Base-by-base conservation (phyloP, 1,140 invertebrate genomes). In the Brachionus calyciflorus region DNA sequence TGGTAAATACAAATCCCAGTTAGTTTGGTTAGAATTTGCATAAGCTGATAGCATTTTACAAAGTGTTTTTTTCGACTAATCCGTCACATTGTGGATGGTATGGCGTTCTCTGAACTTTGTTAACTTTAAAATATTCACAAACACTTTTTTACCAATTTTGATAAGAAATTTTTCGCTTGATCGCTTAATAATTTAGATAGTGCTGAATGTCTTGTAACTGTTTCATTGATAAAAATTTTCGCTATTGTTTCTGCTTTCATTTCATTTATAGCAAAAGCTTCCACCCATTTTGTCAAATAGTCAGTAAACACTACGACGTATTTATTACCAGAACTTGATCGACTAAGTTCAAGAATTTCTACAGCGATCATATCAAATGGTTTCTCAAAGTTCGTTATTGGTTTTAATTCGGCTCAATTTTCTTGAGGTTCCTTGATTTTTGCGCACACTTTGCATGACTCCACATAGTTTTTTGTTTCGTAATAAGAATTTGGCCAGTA, bases 71-170 rank as follows among this genome's bases (percentile, higher is more conserved):
- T 40, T 82, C 79, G 2, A 81, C 79, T 44, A 81, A 44, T 5
- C 83, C 82, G 55, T 84, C 82, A 0, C 79, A 77, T 41, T 79
- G 78, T 5, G 83, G 82, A 70, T 82, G 78, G 55, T 82, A 83
- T 1, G 81, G 76, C 4, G 78, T 79, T 6, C 81, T 83, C 14
- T 77, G 41, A 10, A 68, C 30, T 37, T 78, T 76, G 21, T 79
- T 70, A 28, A 77, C 78, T 40, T 41, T 24, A 30, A 63, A 63
- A 30, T 63, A 33, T 63, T 63, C 81, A 82, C 70, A 81, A 65
- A 2, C 55, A 4, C 10, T 78, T 73, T 9, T n/a, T 75, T 21
- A 5, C 80, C 79, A 77, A 77, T 78, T 41, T 76, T 6, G 46
- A 55, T 57, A 68, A 80, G 48, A 41, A 80, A 76, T 63, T 80